Conservation (phyloP, 2,113 vertebrate species). For the Pedionomus torquatus region DNA sequence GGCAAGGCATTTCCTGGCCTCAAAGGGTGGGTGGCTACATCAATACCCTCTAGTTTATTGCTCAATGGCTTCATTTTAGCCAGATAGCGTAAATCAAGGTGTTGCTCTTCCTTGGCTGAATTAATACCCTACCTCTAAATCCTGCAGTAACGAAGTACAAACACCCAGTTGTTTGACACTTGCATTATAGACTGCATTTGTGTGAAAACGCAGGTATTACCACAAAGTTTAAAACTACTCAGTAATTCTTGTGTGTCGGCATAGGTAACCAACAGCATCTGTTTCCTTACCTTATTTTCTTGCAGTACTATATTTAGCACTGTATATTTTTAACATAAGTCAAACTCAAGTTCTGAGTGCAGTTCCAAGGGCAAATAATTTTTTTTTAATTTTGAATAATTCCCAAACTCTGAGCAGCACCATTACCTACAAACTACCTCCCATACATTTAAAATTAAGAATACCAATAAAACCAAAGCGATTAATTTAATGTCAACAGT, state of each 20-base stretch:
- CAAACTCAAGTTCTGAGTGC: background rate
- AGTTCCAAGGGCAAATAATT: background rate
- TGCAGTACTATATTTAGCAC: background rate
- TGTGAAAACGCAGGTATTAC: rapidly evolving
- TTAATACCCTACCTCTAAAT: background rate
- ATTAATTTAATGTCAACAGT: background rate
- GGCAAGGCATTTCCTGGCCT: slow-evolving; percentile 45
- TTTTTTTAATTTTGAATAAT: background rate
- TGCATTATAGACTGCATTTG: background rate
- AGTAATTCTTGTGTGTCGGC: background rate
- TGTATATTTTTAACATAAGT: background rate
- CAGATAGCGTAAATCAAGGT: background rate
- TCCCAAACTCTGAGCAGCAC: background rate
- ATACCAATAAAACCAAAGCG: background rate
- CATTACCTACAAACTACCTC: background rate
- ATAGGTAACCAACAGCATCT: background rate
- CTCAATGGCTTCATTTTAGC: background rate
- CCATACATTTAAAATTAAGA: background rate
- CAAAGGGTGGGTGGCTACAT: background rate
- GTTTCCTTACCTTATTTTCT: background rate
- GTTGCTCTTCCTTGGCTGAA: background rate
- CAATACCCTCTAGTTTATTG: background rate
- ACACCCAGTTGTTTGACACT: background rate
- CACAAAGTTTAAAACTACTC: background rate
- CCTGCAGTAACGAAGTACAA: background rate